Evolutionary conservation across 2,888 invertebrate species (phyloP).

Genomic region (Peribatodes rhomboidaria): DNA sequence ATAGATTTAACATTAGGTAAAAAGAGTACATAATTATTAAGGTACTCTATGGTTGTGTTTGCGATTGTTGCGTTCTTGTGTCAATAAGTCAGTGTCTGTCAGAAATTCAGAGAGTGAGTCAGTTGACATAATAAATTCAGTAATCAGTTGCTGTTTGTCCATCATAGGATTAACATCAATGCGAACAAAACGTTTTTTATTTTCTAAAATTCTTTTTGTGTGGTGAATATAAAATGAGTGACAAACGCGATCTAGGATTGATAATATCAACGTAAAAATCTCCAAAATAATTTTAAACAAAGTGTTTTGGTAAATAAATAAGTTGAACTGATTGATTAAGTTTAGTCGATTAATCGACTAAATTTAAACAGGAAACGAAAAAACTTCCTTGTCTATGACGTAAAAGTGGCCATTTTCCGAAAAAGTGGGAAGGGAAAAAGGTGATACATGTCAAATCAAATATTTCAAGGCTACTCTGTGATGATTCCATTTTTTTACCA

Average conservation of each 20-base stretch:
- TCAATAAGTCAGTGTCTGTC: too few species aligned
- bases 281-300: too few species aligned
- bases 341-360: slow-evolving; percentile 17
- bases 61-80: too few species aligned
- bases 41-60: too few species aligned
- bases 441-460: slow-evolving; percentile 85
- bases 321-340: neutral
- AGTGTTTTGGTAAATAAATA: neutral
- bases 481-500: slow-evolving; percentile 83
- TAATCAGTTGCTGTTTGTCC: neutral
- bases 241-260: neutral
- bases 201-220: too few species aligned
- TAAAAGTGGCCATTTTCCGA: slow-evolving; percentile 65
- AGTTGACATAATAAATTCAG: too few species aligned
- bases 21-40: too few species aligned
- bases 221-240: too few species aligned
- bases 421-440: slow-evolving; percentile 79
- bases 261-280: too few species aligned
- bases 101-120: too few species aligned
- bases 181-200: too few species aligned
- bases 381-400: slow-evolving; percentile 58
- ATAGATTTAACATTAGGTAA: too few species aligned
- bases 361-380: slow-evolving; percentile 40
- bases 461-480: slow-evolving; percentile 83
- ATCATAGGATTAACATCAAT: neutral